Conservation (phyloP, 2,888 invertebrate species). For the Diarsia brunnea region DNA sequence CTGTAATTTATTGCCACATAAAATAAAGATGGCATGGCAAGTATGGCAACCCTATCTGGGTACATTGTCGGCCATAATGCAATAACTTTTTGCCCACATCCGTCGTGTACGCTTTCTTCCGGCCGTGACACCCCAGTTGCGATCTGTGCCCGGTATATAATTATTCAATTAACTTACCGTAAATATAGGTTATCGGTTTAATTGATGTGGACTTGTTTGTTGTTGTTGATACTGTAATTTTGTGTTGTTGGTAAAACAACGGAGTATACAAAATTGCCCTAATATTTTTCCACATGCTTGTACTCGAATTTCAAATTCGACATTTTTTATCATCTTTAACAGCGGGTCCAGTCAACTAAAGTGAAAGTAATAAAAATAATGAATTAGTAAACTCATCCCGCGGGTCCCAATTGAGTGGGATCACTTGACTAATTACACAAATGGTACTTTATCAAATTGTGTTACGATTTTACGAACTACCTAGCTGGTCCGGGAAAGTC, state of each 20-base stretch:
- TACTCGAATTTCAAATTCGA: too few species aligned
- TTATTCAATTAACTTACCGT: conserved; percentile 74
- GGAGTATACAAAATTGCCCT: not conserved
- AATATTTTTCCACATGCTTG: too few species aligned
- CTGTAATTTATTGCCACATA: conserved; percentile 32
- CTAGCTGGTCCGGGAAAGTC: too few species aligned
- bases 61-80: conserved; percentile 55
- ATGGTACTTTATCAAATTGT: too few species aligned
- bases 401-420: too few species aligned
- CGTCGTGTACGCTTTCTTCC: conserved; percentile 82
- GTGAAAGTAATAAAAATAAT: too few species aligned
- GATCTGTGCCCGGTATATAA: conserved; percentile 81
- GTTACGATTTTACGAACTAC: too few species aligned
- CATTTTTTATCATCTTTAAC: too few species aligned
- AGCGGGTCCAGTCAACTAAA: too few species aligned
- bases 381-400: too few species aligned
- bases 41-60: conserved; percentile 54
- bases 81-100: conserved; percentile 72
- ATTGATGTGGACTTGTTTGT: conserved; percentile 29
- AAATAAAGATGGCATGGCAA: conserved; percentile 50
- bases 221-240: conserved; percentile 41
- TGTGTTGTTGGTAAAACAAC: not conserved
- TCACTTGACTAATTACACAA: too few species aligned
- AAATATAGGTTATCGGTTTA: conserved; percentile 63
- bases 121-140: conserved; percentile 86